Conservation (phyloP, 2,113 vertebrate genomes). For the Zingel zingel region DNA sequence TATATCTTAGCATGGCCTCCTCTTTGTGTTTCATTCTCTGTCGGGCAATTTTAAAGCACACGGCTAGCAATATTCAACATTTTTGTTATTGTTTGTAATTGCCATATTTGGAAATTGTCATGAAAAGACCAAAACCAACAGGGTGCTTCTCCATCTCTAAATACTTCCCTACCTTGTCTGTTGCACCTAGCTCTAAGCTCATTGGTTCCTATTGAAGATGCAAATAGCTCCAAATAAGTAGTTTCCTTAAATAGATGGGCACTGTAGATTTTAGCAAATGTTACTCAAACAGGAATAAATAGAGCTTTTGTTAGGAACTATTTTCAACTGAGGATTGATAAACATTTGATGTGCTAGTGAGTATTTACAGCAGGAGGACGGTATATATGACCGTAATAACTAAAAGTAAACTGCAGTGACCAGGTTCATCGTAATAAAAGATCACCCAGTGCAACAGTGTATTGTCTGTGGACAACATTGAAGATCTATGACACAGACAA, state of each 20-base stretch:
- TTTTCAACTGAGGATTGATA: slow-evolving; percentile 8
- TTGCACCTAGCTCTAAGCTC: background rate
- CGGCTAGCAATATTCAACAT: background rate
- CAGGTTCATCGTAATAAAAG: background rate
- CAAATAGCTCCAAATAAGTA: background rate
- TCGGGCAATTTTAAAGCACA: background rate
- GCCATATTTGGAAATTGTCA: background rate
- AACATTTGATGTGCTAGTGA: background rate
- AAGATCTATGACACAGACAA: background rate
- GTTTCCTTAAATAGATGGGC: too few relatives aligned
- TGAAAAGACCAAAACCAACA: background rate
- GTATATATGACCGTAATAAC: background rate
- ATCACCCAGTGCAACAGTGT: background rate
- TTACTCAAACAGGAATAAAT: too few relatives aligned
- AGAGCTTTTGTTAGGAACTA: background rate
- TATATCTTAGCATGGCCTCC: background rate
- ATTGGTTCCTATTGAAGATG: background rate
- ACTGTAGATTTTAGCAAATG: too few relatives aligned
- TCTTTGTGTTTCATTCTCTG: background rate
- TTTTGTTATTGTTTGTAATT: background rate
- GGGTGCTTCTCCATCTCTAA: background rate
- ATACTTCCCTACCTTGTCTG: background rate
- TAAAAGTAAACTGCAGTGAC: background rate
- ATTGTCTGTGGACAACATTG: background rate
- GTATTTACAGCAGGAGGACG: background rate